phyloP scores from a whole-genome alignment of 2,888 invertebrate species.

The Pharmacophagus antenor region DNA sequence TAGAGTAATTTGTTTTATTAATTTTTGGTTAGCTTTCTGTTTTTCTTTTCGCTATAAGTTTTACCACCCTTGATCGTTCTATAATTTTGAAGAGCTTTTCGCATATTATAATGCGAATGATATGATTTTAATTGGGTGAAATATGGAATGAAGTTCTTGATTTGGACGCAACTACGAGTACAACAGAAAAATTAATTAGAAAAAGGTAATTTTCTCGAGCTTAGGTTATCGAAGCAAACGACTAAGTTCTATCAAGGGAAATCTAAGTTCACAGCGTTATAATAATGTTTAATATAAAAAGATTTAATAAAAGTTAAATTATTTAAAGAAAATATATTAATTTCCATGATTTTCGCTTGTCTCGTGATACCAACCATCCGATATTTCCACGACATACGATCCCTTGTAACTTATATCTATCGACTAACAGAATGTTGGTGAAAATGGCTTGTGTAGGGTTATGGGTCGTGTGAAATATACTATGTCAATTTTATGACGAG shows the following conservation, averaged over 20 bases:
- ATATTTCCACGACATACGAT: neutral
- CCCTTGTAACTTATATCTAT: slow-evolving; percentile 2
- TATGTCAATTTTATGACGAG: slow-evolving; percentile 1
- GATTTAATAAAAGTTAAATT: neutral
- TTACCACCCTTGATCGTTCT: too few relatives aligned
- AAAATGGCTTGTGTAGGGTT: neutral
- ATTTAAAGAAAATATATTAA: neutral
- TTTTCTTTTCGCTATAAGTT: too few relatives aligned
- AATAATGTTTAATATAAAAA: neutral
- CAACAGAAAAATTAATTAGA: too few relatives aligned
- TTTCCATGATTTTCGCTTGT: neutral
- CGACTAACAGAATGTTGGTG: neutral
- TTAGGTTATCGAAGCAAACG: neutral
- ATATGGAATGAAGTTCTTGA: too few relatives aligned
- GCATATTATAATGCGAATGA: too few relatives aligned
- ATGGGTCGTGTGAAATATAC: slow-evolving; percentile 4
- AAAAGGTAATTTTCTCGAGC: too few relatives aligned
- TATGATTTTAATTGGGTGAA: too few relatives aligned
- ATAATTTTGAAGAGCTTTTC: too few relatives aligned
- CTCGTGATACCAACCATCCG: neutral
- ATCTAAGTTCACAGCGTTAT: neutral
- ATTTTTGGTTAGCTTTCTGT: too few relatives aligned
- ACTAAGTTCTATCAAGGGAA: neutral
- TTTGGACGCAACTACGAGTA: too few relatives aligned
- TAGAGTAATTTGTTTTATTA: too few relatives aligned